Percentiles rank a stretch among this genome's conserved stretches.
phyloP scores from a whole-genome alignment of 2,888 invertebrate genomes.

The Augochlorella aurata region DNA sequence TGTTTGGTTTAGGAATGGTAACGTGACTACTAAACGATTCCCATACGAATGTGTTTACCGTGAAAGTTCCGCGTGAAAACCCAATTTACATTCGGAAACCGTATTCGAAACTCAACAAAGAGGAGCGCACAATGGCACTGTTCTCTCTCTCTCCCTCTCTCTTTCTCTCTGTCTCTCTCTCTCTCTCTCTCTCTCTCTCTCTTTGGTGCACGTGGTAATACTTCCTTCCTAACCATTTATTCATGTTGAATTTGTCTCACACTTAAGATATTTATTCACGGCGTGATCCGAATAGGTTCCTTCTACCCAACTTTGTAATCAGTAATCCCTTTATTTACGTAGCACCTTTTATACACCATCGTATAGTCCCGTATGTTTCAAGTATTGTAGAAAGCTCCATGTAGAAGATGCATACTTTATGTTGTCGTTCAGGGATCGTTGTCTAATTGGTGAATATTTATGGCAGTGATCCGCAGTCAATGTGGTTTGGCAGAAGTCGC shows the following conservation, averaged over 20 bases:
- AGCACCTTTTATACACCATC: no score
- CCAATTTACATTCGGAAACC: slow-evolving; percentile 65
- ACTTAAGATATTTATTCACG: slow-evolving; percentile 18
- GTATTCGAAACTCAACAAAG: slow-evolving; percentile 29
- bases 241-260: slow-evolving; percentile 11
- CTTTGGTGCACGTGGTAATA: neutral
- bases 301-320: neutral
- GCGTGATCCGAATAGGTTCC: neutral
- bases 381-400: no score
- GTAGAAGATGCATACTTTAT: no score
- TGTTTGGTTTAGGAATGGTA: slow-evolving; percentile 65
- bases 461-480: no score
- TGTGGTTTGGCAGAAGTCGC: no score
- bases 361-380: no score
- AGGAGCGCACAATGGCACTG: slow-evolving; percentile 23
- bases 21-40: slow-evolving; percentile 68
- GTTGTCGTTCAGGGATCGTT: no score
- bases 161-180: no score
- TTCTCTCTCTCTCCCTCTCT: neutral
- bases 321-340: no score
- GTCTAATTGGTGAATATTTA: no score
- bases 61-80: slow-evolving; percentile 65
- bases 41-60: slow-evolving; percentile 76
- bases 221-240: slow-evolving; percentile 31
- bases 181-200: no score